A percentile compares a stretch with the other conserved stretches of the same genome.
phyloP scores from a whole-genome alignment of 92 coral and sea anemone genomes.

The Parazoanthus darwini region DNA sequence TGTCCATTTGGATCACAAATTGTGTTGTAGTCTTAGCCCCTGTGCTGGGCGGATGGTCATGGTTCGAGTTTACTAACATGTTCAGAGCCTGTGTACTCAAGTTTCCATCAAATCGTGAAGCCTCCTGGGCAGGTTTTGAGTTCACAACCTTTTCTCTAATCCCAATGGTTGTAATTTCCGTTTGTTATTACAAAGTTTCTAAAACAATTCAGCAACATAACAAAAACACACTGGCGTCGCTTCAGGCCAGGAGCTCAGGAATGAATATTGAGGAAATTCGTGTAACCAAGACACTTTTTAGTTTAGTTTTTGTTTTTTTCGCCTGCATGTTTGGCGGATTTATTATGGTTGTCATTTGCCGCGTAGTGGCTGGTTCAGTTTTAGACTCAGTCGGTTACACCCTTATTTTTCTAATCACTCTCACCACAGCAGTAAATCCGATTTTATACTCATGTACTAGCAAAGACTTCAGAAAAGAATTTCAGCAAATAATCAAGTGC shows the following conservation, averaged over 20 bases:
- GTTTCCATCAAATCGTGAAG: slow-evolving; percentile 36
- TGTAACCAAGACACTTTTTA: slow-evolving; percentile 23
- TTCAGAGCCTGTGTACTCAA: slow-evolving; percentile 13
- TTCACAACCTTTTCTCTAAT: slow-evolving; percentile 27
- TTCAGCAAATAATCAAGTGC: slow-evolving; percentile 10
- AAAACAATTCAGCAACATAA: slow-evolving; percentile 21
- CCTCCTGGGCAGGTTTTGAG: slow-evolving; percentile 35
- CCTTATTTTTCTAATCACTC: slow-evolving; percentile 6
- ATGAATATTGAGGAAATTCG: slow-evolving; percentile 25
- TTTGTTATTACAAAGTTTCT: slow-evolving; percentile 30
- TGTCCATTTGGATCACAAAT: slow-evolving; percentile 7
- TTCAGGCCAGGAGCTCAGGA: background rate
- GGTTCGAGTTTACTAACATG: background rate
- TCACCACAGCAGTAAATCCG: slow-evolving; percentile 39
- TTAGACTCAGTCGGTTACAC: slow-evolving; percentile 11
- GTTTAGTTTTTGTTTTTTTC: slow-evolving; percentile 35
- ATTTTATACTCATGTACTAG: slow-evolving; percentile 29
- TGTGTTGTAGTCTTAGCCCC: slow-evolving; percentile 11
- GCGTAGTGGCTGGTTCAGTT: slow-evolving; percentile 33
- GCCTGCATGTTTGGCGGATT: slow-evolving; percentile 34
- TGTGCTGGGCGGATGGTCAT: slow-evolving; percentile 27
- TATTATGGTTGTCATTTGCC: slow-evolving; percentile 35
- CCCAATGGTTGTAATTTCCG: slow-evolving; percentile 17
- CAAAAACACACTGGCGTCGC: slow-evolving; percentile 9
- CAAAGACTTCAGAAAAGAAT: slow-evolving; percentile 34